A percentile compares a stretch with the other conserved stretches of the same genome.
Conservation (phyloP, 2,888 invertebrate genomes). For the Coleophora flavipennella region DNA sequence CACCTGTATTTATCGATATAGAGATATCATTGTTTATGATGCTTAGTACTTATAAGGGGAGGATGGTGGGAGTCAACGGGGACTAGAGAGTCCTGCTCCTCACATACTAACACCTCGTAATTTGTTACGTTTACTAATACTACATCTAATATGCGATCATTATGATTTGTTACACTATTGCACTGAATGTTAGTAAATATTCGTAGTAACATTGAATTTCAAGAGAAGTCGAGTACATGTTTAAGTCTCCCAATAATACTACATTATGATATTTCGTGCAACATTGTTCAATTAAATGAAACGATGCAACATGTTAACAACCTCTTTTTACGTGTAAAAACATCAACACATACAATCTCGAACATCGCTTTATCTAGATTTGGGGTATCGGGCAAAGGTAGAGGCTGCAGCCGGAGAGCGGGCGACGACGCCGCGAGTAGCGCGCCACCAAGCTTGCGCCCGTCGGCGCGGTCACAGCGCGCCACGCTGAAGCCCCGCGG, state of each 20-base stretch:
- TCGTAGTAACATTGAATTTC: slow-evolving; percentile 11
- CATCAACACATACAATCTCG: background rate
- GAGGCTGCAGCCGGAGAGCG: background rate
- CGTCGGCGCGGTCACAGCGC: slow-evolving; percentile 9
- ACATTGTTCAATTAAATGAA: background rate
- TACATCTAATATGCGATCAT: slow-evolving; percentile 10
- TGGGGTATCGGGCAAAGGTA: background rate
- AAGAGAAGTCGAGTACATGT: slow-evolving; percentile 7
- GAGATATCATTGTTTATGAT: background rate
- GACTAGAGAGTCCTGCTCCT: slow-evolving; percentile 3
- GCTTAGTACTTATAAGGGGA: slow-evolving; percentile 3
- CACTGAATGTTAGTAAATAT: slow-evolving; percentile 15
- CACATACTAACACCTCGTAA: slow-evolving; percentile 3
- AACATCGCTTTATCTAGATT: background rate
- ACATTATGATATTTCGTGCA: slow-evolving; percentile 2
- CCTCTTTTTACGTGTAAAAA: background rate
- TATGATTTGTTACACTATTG: slow-evolving; percentile 13
- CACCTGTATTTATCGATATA: too few relatives aligned
- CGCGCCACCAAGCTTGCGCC: too few relatives aligned
- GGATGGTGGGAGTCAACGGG: slow-evolving; percentile 11
- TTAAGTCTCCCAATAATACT: slow-evolving; percentile 12
- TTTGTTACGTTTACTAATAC: slow-evolving; percentile 5
- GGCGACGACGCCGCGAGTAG: slow-evolving; percentile 9
- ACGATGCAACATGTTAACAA: background rate
- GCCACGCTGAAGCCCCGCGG: slow-evolving; percentile 8